Evolutionary conservation across 2,888 invertebrate genomes (phyloP).

Genomic region (Papilio protenor): DNA sequence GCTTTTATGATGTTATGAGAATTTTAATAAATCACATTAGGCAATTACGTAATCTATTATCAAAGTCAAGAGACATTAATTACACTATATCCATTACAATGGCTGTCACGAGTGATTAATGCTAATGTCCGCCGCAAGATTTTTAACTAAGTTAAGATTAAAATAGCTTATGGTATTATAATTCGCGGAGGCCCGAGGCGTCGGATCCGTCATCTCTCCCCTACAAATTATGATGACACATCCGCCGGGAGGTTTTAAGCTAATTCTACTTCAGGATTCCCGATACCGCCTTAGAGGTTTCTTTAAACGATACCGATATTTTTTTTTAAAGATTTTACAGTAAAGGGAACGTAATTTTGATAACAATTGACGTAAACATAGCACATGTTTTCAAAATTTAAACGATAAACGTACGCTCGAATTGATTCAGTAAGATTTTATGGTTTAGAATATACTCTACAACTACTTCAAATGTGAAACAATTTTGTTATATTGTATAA

Average conservation of each 20-base stretch:
- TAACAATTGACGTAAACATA: not conserved
- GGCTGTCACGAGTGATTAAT: constrained; percentile 82
- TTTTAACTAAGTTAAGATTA: constrained; percentile 85
- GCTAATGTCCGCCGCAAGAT: constrained; percentile 82
- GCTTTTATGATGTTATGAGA: not conserved
- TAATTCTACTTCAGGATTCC: constrained; percentile 76
- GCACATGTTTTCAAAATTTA: not conserved
- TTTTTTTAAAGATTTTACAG: constrained; percentile 1
- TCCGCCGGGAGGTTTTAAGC: constrained; percentile 80
- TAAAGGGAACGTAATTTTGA: not conserved
- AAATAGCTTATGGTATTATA: constrained; percentile 83
- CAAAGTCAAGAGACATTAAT: constrained; percentile 59
- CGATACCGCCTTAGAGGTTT: constrained; percentile 63
- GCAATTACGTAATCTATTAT: constrained; percentile 42
- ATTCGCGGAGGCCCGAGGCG: constrained; percentile 71
- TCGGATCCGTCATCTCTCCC: constrained; percentile 82
- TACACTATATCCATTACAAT: constrained; percentile 78
- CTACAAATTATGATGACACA: constrained; percentile 82
- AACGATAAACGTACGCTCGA: not conserved
- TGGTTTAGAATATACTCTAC: not conserved
- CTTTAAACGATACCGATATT: constrained; percentile 17
- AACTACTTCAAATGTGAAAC: not conserved
- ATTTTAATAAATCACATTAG: constrained; percentile 26
- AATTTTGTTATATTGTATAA: no score
- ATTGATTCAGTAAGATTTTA: not conserved